Evolutionary conservation across 2,888 invertebrate species (phyloP), one percentile per base, ranked within the genome.

Genomic region (Augiades crinisus): DNA sequence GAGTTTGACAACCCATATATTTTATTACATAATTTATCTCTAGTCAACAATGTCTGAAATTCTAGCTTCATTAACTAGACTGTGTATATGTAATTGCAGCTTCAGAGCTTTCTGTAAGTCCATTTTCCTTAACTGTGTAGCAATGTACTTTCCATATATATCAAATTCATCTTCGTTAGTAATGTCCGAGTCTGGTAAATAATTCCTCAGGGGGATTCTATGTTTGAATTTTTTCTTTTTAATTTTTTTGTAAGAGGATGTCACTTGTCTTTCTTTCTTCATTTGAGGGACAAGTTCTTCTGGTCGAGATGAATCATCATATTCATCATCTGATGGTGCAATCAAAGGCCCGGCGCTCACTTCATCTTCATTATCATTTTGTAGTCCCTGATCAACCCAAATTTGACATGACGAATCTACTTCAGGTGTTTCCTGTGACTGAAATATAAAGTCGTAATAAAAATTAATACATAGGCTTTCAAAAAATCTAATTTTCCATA

Each of bases 91-190:
- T 10, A 87, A 66, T 54, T 90, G 85, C 0, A 86, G 68, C 47
- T 75, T 68, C 51, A 90, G 60, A 8, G 89, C 89, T 53, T 78
- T 84, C 40, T 77, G 75, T 31, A 88, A 64, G 30, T 79, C 73
- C 81, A 90, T 81, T 47, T 75, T 76, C 52, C 88, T 77, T 10
- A 90, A 60, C 53, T 90, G 90, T 21, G 83, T 71, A 5, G 89
- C 89, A 30, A 90, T 85, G 54, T 81, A 88, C 65, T 84, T 88
- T 0, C 88, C 89, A 55, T 87, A 90, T 22, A 88, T 82, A 64
- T 89, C 89, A 75, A 88, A 90, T 55, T 89, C 89, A 68, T 89
- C 89, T 47, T 89, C 87, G 38, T 55, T 73, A 3, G 36, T 27
- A 14, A 61, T 22, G 12, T 57, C 49, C 3, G 56, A 43, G 31